Base-by-base conservation (phyloP, 37 sponge, comb jelly and placozoan genomes). In the Theonella swinhoei region DNA sequence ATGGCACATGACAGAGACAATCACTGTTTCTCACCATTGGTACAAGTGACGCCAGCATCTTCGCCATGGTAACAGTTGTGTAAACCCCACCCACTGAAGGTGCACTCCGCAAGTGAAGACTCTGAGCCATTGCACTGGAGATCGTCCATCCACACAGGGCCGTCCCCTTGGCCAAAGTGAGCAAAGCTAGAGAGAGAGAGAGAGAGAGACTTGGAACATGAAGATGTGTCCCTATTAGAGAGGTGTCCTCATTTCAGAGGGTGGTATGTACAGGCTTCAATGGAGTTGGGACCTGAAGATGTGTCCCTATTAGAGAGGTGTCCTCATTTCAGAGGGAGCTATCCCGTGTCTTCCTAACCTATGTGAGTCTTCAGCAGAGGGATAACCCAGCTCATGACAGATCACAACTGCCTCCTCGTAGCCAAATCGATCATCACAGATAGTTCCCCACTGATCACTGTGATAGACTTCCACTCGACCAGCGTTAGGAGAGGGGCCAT, bases 401-500 rank as follows among this genome's bases (percentile, higher is more conserved):
- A 89, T 83, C 2, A 89, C 89, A 3, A 41, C 35, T 1, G 89
- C 89, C 28, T 89, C 84, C 24, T 42, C 64, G 25, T 64, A n/a
- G 80, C 89, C 83, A 60, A 0, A 14, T 34, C 22, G 28, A 38
- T 83, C 89, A 34, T 83, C 89, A 78, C 89, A 89, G 26, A 89
- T 70, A 3, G 79, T 89, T 58, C 89, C 89, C 89, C 89, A 89
- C 32, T n/a, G 26, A 39, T 62, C 54, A 64, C 79, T 83, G 68
- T 83, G 89, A 62, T 63, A 89, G 54, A 89, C 78, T 64, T 89
- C 89, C 23, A 89, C 89, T 30, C 89, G 89, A 2, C 89, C 89
- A 23, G 72, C 74, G 33, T 36, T 79, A 0, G 32, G 24, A 38
- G 0, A 0, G 20, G 26, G 39, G 3, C 83, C 78, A 11, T 73